Evolutionary conservation across 1,140 invertebrate genomes (phyloP).

Genomic region (Hyles vespertilio): DNA sequence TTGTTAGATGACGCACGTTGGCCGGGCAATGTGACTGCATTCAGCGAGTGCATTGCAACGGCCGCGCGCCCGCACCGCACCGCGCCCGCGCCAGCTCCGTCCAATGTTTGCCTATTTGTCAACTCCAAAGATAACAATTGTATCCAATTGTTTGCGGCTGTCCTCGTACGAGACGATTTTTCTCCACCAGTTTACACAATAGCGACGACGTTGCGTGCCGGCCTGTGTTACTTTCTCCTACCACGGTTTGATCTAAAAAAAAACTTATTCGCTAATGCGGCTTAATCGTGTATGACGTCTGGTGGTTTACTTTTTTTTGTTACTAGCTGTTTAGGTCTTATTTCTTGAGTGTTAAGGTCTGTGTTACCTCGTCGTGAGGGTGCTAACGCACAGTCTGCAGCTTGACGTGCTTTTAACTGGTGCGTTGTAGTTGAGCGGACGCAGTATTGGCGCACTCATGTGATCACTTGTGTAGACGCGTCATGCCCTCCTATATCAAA

Average conservation of each 20-base stretch:
- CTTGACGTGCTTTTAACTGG: too few relatives aligned
- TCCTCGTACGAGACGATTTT: constrained; percentile 10
- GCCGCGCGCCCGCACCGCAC: constrained; percentile 2
- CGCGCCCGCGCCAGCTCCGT: too few relatives aligned
- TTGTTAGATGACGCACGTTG: constrained; percentile 22
- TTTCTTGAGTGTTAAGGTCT: too few relatives aligned
- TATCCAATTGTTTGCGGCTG: not conserved
- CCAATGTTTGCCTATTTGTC: constrained; percentile 34
- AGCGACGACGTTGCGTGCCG: constrained; percentile 1
- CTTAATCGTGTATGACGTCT: constrained; percentile 16
- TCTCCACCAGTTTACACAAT: constrained; percentile 13
- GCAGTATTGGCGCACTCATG: too few relatives aligned
- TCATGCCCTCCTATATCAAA: too few relatives aligned
- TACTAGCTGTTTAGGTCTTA: too few relatives aligned
- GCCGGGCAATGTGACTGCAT: constrained; percentile 26
- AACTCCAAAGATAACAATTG: constrained; percentile 32
- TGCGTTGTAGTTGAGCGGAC: too few relatives aligned
- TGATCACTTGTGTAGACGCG: too few relatives aligned
- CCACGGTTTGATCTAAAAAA: constrained; percentile 13
- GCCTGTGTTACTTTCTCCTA: constrained; percentile 19
- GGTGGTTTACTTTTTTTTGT: too few relatives aligned
- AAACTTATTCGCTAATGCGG: constrained; percentile 8
- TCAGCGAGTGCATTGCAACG: constrained; percentile 41
- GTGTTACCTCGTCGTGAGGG: too few relatives aligned
- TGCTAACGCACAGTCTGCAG: too few relatives aligned